These are phyloP conservation scores for Poecile atricapillus DNA, from an alignment of 2,113 vertebrate species.

Conservation along the genomic window DNA sequence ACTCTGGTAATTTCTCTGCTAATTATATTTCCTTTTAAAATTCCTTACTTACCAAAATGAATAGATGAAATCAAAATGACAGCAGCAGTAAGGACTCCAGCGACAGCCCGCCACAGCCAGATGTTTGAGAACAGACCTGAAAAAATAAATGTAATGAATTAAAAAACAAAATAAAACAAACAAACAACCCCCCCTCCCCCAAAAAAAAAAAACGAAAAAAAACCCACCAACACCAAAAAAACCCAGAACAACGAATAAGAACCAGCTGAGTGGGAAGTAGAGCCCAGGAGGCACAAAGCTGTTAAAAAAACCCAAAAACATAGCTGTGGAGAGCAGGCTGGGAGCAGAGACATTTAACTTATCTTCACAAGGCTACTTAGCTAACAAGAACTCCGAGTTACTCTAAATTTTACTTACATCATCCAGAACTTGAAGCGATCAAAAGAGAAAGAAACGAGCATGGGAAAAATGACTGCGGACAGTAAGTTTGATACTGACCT, in stretches of 20 bases:
- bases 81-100: not conserved
- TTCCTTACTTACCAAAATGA: conserved; percentile 16
- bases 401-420: not conserved
- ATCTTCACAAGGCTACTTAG: not conserved
- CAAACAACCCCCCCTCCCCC: no score
- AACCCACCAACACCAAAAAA: not conserved
- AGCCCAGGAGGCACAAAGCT: not conserved
- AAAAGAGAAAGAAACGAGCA: not conserved
- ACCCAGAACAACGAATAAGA: not conserved
- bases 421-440: not conserved
- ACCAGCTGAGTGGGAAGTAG: not conserved
- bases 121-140: not conserved
- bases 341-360: not conserved
- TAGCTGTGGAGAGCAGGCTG: not conserved
- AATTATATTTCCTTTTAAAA: not conserved
- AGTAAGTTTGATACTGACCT: not conserved
- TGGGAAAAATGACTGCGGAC: not conserved
- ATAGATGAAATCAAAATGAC: conserved; percentile 11
- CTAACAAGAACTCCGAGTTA: not conserved
- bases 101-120: not conserved
- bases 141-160: not conserved
- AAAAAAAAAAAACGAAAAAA: no score
- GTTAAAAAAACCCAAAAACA: not conserved
- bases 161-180: not conserved
- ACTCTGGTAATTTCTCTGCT: not conserved